Percentiles rank a stretch among this genome's conserved stretches.
phyloP scores from a whole-genome alignment of 2,888 invertebrate genomes.

The Cerastis leucographa region DNA sequence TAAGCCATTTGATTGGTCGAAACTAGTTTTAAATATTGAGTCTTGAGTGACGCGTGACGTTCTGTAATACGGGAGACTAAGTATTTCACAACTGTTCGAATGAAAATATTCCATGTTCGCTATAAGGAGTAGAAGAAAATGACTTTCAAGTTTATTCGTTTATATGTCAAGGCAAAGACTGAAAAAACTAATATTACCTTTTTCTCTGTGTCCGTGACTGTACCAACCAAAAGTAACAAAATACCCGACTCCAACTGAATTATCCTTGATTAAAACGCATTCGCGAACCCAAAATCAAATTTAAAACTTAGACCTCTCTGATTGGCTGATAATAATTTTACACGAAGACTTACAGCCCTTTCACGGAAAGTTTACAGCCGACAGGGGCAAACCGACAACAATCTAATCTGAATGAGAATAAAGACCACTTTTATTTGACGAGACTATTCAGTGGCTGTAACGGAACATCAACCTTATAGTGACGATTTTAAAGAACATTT shows the following conservation, averaged over 20 bases:
- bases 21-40: no score
- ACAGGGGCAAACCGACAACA: background rate
- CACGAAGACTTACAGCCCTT: conserved; percentile 16
- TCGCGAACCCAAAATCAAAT: conserved; percentile 57
- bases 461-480: background rate
- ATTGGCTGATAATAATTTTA: conserved; percentile 64
- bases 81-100: no score
- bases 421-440: background rate
- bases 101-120: no score
- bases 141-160: no score
- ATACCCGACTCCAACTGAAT: conserved; percentile 34
- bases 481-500: background rate
- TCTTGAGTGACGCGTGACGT: no score
- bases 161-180: no score
- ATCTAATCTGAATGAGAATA: background rate
- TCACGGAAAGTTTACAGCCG: background rate
- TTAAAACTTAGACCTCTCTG: conserved; percentile 60
- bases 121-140: no score
- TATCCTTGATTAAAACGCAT: conserved; percentile 67
- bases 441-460: background rate
- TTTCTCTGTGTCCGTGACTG: background rate
- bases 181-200: no score
- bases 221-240: conserved; percentile 21
- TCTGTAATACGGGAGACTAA: no score
- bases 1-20: no score